Evolutionary conservation across 2,888 invertebrate species (phyloP), one percentile per base, ranked within the genome.

Genomic region (Papilio demoleus): DNA sequence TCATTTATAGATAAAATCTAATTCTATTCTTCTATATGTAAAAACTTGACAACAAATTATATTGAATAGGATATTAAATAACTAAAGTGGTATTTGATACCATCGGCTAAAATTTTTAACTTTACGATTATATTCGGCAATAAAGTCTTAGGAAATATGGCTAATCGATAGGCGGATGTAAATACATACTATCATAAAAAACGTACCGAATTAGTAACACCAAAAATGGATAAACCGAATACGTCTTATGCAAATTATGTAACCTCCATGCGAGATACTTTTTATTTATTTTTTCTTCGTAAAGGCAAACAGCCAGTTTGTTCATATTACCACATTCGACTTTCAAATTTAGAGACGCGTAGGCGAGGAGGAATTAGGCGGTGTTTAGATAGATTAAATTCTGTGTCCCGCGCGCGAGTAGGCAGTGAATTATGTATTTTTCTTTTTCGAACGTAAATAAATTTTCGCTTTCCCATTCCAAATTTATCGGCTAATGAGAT

Each of bases 361-460:
- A 83, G 91, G 91, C 83, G 88, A 82, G 76, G 72, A 79, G 76
- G 87, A 89, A 88, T 87, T 88, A 84, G 83, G 75, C 76, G 78
- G 78, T 84, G 78, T 84, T 88, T 84, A 84, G 84, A 86, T 78
- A 88, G 87, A 88, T 88, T 88, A 85, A 86, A 88, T 88, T 88
- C 88, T 81, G 83, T 81, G 83, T 83, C 83, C 76, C 78, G 80
- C 79, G 81, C 84, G 87, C 85, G 88, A 74, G 78, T 78, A 77
- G 92, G 91, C 74, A 83, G 86, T 87, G 86, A 92, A 82, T 87
- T 90, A 91, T 90, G 76, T 81, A 77, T 80, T 80, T 82, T 85
- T 85, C 81, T 84, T 73, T 47, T 61, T 17, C 38, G 50, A n/a
- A 36, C 56, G 65, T 65, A 74, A 76, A 78, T 85, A 86, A 82